phyloP scores from a whole-genome alignment of 2,888 invertebrate species.

The Ectemnius continuus region DNA sequence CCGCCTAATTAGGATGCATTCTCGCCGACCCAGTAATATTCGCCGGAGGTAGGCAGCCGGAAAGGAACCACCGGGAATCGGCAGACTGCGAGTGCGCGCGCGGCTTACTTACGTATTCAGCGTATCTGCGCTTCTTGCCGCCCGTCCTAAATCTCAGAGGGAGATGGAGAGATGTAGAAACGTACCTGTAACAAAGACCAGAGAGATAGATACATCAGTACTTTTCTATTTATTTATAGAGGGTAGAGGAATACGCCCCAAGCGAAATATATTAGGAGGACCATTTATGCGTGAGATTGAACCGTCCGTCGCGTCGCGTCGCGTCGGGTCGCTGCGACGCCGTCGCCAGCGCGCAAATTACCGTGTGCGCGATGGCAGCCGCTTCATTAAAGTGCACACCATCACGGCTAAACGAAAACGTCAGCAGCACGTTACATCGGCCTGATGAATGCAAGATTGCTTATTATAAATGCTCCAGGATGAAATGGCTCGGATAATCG shows the following conservation, averaged over 20 bases:
- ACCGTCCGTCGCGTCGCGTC: not conserved
- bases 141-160: too few relatives aligned
- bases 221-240: not conserved
- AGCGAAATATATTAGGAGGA: too few relatives aligned
- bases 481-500: not conserved
- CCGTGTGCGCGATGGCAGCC: too few relatives aligned
- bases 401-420: not conserved
- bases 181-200: not conserved
- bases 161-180: not conserved
- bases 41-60: constrained; percentile 6
- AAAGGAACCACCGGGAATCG: too few relatives aligned
- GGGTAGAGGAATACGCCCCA: not conserved
- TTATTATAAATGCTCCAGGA: constrained; percentile 2
- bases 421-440: not conserved
- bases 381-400: not conserved
- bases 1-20: constrained; percentile 37
- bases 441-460: constrained; percentile 3
- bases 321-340: not conserved
- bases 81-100: not conserved
- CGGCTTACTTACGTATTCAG: constrained; percentile 5
- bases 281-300: not conserved
- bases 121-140: too few relatives aligned
- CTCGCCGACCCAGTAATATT: constrained; percentile 33
- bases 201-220: not conserved
- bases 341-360: too few relatives aligned